Base-by-base conservation (phyloP, 2,113 vertebrate genomes). In the Tupaia chinensis region DNA sequence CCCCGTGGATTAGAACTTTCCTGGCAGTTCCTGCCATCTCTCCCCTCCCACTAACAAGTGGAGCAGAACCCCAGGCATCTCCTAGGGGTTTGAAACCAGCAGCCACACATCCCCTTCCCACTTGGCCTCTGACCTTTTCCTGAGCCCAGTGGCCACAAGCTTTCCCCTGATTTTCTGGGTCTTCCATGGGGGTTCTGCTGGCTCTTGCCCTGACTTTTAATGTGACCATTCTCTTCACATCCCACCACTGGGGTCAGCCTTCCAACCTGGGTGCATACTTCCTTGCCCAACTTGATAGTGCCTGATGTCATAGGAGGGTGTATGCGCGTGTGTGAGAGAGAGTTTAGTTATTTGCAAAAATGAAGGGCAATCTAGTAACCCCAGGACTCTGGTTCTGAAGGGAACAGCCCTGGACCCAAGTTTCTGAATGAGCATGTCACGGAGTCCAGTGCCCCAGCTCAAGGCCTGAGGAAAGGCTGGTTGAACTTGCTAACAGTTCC, bases 1-100 rank as follows among this genome's bases (percentile, higher is more conserved):
- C 3, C 20, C 60, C 0, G 0, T 1, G 27, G 17, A 27, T 58
- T 9, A 53, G 22, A 73, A 11, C 44, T 74, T 72, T 27, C 14
- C 65, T 63, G 32, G 74, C 19, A 34, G 29, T 32, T 53, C 12
- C 16, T 25, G 15, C 19, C 29, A 27, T 78, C 12, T 66, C 70
- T 17, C 77, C 12, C 10, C 23, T 32, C 4, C 74, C 12, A 91
- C 6, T n/a, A 32, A 25, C 12, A 32, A 65, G n/a, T 7, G 53
- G 14, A 73, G 29, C 25, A 61, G 53, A 54, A 27, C 11, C n/a
- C 44, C 8, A 61, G 20, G 23, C 8, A 13, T 72, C 44, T 60
- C 66, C 29, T 23, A 4, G 23, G n/a, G 78, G n/a, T 15, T n/a
- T 44, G 70, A 25, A 27, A 87, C 23, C 1, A 27, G 76, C 20